These are phyloP conservation scores for Geothlypis trichas DNA, from an alignment of 2,113 vertebrate species.

Conservation along the genomic window DNA sequence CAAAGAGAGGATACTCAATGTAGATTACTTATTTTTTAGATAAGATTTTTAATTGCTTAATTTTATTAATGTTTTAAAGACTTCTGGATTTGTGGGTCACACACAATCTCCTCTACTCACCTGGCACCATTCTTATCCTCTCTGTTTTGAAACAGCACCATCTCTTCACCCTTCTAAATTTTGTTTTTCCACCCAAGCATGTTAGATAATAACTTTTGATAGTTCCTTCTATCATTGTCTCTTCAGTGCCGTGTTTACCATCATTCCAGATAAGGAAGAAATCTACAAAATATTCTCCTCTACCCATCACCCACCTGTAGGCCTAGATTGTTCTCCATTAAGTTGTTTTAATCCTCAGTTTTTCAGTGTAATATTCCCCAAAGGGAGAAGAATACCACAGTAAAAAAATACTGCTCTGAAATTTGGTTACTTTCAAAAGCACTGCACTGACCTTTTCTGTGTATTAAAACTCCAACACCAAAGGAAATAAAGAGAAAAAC, in stretches of 20 bases:
- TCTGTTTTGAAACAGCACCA: not conserved
- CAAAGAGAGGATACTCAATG: not conserved
- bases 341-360: not conserved
- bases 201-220: not conserved
- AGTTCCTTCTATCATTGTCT: not conserved
- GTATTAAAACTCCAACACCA: not conserved
- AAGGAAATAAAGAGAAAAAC: not conserved
- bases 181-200: not conserved
- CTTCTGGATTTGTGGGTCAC: not conserved
- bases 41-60: not conserved
- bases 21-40: not conserved
- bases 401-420: not conserved
- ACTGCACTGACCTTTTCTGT: not conserved
- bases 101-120: not conserved
- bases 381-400: not conserved
- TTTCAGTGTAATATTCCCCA: not conserved
- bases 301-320: not conserved
- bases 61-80: not conserved
- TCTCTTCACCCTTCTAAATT: not conserved
- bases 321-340: not conserved
- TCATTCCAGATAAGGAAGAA: not conserved
- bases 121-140: not conserved
- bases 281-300: not conserved
- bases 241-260: not conserved
- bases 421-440: not conserved